These are phyloP conservation scores for Struthio camelus DNA, from an alignment of 2,113 vertebrate genomes.

Conservation along the genomic window DNA sequence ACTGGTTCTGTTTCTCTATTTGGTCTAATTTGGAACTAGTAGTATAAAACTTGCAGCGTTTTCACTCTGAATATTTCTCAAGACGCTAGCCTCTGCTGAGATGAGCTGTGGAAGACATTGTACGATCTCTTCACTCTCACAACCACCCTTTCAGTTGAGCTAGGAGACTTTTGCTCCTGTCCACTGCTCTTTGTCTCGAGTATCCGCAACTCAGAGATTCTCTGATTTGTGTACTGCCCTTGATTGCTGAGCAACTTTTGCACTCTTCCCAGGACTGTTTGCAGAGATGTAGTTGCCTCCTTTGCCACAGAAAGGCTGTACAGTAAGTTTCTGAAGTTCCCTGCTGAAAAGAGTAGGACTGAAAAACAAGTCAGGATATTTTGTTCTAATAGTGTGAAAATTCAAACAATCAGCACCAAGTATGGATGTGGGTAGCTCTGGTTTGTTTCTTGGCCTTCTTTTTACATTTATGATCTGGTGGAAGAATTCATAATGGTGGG, in stretches of 20 bases:
- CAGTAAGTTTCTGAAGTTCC: not conserved
- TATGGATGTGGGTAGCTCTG: not conserved
- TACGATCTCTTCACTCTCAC: not conserved
- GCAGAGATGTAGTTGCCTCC: not conserved
- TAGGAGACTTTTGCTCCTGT: not conserved
- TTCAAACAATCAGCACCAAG: not conserved
- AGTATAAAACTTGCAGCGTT: not conserved
- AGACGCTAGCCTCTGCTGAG: not conserved
- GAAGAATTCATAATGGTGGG: not conserved
- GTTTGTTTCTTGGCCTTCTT: not conserved
- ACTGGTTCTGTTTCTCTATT: not conserved
- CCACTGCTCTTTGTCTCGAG: accelerated
- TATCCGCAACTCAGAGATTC: not conserved
- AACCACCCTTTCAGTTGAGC: not conserved
- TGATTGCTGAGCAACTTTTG: not conserved
- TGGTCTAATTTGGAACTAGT: not conserved
- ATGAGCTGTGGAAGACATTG: not conserved
- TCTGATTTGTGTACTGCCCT: not conserved
- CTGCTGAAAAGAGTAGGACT: not conserved
- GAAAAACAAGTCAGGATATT: not conserved
- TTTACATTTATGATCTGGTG: slow-evolving; percentile 32
- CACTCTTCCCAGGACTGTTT: not conserved
- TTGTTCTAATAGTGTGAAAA: not conserved
- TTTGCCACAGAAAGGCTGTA: not conserved
- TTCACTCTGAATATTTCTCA: not conserved